phyloP scores from a whole-genome alignment of 30 jellyfish, hydroid and myxozoan genomes.

The Hydractinia symbiolongicarpus region DNA sequence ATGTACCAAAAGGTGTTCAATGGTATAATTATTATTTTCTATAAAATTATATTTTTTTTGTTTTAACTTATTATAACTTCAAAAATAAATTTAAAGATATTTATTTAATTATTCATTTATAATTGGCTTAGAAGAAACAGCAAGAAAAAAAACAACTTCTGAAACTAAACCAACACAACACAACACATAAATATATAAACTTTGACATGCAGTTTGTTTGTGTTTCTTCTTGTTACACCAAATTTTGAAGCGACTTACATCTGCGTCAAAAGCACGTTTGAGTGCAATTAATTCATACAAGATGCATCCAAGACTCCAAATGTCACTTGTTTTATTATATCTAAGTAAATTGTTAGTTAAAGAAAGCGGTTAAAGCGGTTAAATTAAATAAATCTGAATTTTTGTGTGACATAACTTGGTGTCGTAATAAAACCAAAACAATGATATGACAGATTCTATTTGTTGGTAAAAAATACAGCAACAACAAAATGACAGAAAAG shows the following conservation, averaged over 20 bases:
- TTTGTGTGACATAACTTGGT: not conserved
- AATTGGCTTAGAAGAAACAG: too few species aligned
- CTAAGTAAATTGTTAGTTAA: constrained; percentile 17
- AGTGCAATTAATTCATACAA: constrained; percentile 76
- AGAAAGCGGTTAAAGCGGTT: not conserved
- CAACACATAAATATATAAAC: too few species aligned
- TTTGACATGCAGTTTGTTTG: too few species aligned
- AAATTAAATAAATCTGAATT: not conserved
- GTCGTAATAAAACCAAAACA: not conserved
- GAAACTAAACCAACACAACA: too few species aligned
- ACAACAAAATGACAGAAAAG: constrained; percentile 36
- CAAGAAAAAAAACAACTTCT: too few species aligned
- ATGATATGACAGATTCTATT: not conserved
- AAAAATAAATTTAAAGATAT: too few species aligned
- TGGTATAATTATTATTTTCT: too few species aligned
- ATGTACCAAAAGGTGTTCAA: too few species aligned
- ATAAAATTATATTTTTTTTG: too few species aligned
- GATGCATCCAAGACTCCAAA: constrained; percentile 95
- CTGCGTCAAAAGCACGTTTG: constrained; percentile 92
- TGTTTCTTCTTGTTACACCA: too few species aligned
- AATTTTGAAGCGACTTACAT: constrained; percentile 44
- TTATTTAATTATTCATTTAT: too few species aligned
- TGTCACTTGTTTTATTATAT: constrained; percentile 86
- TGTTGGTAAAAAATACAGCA: not conserved
- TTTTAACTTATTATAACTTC: too few species aligned